Evolutionary conservation across 2,888 invertebrate genomes (phyloP), one percentile per base, ranked within the genome.

Genomic region (Tinea semifulvella): DNA sequence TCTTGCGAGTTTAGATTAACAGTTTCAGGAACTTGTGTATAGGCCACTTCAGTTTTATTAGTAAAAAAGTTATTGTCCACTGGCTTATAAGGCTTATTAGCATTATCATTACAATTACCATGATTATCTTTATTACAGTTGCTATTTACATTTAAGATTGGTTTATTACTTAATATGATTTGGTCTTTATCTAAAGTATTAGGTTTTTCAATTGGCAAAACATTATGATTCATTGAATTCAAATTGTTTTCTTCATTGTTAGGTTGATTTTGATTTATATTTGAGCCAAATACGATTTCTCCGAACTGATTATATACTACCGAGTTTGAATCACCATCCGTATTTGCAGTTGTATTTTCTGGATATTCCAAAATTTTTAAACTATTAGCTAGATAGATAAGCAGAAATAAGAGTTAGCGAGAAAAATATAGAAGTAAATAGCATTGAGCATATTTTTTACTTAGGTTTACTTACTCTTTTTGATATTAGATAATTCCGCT

Each of bases 401-500:
- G 18, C 8, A 38, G 10, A 17, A 8, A 38, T 17, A 18, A 17
- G 38, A 38, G 19, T 14, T 3, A 38, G 38, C 16, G 18, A 38
- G 38, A 4, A 38, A 31, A n/a, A n/a, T n/a, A n/a, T 6, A 31
- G 18, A 8, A 38, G 19, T 17, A 17, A 31, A 31, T 31, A 31
- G 31, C 31, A 5, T 7, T 7, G n/a, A 31, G 31, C n/a, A 11
- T n/a, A 11, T 31, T 7, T 7, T 22, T 8, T 22, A 22, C 8
- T 22, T 22, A 38, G 18, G 16, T 17, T 13, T 17, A 4, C 38
- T 38, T 38, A 42, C 42, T 17, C 17, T 42, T 42, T 27, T 27
- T 26, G 16, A 14, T 27, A 25, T 27, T 17, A 5, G 42, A 2
- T 18, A 27, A 27, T n/a, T 8, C 27, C 17, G 26, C 11, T 8